Conservation (phyloP, 2,797 vertebrate species). For the Lemur catta region DNA sequence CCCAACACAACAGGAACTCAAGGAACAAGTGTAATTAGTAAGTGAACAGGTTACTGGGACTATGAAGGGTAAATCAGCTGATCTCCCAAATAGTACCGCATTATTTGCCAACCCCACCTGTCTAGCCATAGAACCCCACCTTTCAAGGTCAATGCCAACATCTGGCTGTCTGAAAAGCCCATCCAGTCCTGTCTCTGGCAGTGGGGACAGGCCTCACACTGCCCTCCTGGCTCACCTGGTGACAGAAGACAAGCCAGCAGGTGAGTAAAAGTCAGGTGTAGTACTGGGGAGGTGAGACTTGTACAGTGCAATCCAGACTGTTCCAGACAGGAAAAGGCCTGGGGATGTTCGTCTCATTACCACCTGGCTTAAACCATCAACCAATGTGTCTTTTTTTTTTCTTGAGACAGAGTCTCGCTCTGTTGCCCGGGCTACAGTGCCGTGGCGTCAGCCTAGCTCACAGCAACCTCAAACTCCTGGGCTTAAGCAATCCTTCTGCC, state of each 20-base stretch:
- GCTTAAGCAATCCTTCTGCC: too few species aligned
- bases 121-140: background rate
- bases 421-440: too few species aligned
- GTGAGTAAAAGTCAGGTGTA: background rate
- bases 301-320: background rate
- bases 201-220: background rate
- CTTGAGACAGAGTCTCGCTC: too few species aligned
- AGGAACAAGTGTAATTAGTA: background rate
- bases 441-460: too few species aligned
- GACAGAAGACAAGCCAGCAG: background rate
- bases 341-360: background rate
- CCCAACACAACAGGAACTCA: background rate
- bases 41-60: background rate
- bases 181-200: background rate
- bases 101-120: background rate
- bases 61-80: background rate
- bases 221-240: background rate
- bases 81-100: background rate
- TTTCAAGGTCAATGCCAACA: background rate
- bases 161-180: background rate
- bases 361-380: background rate
- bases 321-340: background rate
- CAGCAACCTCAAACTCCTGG: too few species aligned
- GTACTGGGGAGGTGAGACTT: background rate
- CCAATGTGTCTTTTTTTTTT: background rate